Evolutionary conservation across 2,797 vertebrate genomes (phyloP), one percentile per base, ranked within the genome.

Genomic region (Gymnopithys bicolor): DNA sequence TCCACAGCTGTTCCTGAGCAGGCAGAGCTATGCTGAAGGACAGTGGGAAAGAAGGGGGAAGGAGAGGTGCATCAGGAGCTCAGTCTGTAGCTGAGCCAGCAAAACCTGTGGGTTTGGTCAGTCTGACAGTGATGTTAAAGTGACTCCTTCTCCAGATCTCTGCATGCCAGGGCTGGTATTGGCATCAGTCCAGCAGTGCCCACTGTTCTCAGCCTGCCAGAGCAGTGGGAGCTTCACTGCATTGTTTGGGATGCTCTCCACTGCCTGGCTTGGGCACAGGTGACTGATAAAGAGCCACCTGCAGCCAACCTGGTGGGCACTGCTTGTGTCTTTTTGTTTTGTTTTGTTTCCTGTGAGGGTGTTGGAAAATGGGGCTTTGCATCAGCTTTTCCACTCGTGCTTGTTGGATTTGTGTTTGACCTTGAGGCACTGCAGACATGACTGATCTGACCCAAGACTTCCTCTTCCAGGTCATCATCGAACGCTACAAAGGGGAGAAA

Each of bases 401-500:
- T 51, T 2, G 15, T 27, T 70, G 52, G 55, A 56, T 87, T 55
- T 70, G 25, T 86, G 32, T 64, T 58, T 81, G 64, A 49, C 45
- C 27, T 78, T 55, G 59, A 53, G 51, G 23, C 32, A 30, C 48
- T 53, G 19, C 28, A 19, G 35, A 23, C 51, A 19, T 23, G 51
- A 24, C 63, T 88, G 43, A 94, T 45, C 52, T 52, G 73, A 11
- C 62, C 32, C 5, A 17, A 92, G 83, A 32, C 48, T 88, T 86
- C 81, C 83, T 64, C 24, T 51, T 51, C 28, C 90, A 99, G 99
- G 99, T 99, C 92, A 99, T 99, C 97, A 99, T 99, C 7, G 99
- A 99, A 93, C 97, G 99, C 45, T 99, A 99, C 87, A 99, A 99
- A 98, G 99, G 99, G 30, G 99, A 99, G 97, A 99, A 99, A 67